Conservation (phyloP, 2,888 invertebrate genomes). For the Drosophila mimetica region DNA sequence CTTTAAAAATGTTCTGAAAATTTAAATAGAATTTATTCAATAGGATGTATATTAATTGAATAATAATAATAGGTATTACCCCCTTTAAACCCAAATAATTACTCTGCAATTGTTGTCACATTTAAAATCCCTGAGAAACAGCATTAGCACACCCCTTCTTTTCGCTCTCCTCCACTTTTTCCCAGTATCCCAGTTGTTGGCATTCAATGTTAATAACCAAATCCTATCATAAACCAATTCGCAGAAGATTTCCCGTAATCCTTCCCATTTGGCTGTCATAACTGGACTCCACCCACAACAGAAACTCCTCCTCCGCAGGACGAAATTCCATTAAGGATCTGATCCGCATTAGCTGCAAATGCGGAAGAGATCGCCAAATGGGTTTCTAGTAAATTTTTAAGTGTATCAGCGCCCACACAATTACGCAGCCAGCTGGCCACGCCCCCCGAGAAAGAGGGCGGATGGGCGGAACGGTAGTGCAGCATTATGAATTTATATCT, state of each 20-base stretch:
- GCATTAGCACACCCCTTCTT: conserved; percentile 1
- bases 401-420: conserved; percentile 71
- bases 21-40: neutral
- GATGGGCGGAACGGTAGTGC: conserved; percentile 5
- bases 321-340: conserved; percentile 2
- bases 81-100: neutral
- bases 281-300: conserved; percentile 19
- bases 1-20: neutral
- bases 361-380: conserved; percentile 22
- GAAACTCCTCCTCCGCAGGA: neutral
- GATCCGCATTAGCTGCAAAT: conserved; percentile 20
- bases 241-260: conserved; percentile 12
- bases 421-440: conserved; percentile 53
- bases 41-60: neutral
- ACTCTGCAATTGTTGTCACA: neutral
- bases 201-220: conserved; percentile 17
- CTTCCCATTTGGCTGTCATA: conserved; percentile 33
- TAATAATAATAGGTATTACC: neutral
- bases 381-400: conserved; percentile 24
- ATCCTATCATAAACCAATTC: conserved; percentile 24
- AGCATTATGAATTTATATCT: conserved; percentile 34
- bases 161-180: neutral
- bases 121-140: neutral
- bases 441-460: conserved; percentile 28
- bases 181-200: neutral